Evolutionary conservation across 1,140 invertebrate species (phyloP).

Genomic region (Drosophila watanabei): DNA sequence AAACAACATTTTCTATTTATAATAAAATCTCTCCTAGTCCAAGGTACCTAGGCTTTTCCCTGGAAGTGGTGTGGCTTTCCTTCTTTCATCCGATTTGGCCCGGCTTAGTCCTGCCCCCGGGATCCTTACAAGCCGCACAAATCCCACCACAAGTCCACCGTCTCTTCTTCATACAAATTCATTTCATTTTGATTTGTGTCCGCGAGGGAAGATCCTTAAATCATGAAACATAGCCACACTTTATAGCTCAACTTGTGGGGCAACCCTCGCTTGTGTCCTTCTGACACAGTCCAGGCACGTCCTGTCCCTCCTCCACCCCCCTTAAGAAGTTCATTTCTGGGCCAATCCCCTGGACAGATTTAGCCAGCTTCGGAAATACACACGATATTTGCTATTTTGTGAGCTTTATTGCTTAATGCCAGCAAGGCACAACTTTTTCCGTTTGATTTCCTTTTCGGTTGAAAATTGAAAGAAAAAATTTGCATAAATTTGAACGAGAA

Average conservation of each 20-base stretch:
- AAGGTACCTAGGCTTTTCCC: not conserved
- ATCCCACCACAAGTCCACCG: slow-evolving; percentile 13
- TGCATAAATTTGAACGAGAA: slow-evolving; percentile 37
- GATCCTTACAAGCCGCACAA: slow-evolving; percentile 38
- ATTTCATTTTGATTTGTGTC: slow-evolving; percentile 49
- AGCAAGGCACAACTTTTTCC: slow-evolving; percentile 37
- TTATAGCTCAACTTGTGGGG: not conserved
- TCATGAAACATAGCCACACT: not conserved
- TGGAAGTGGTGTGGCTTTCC: no score
- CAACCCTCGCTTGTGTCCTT: slow-evolving; percentile 9
- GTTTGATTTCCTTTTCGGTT: slow-evolving; percentile 60
- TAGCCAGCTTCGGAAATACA: slow-evolving; percentile 19
- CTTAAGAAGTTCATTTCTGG: slow-evolving; percentile 59
- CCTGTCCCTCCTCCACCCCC: slow-evolving; percentile 4
- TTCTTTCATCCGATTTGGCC: not conserved
- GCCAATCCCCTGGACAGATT: slow-evolving; percentile 46
- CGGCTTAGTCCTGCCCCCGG: slow-evolving; percentile 13
- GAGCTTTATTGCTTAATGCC: slow-evolving; percentile 58
- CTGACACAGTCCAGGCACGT: slow-evolving; percentile 61
- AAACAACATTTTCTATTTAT: not conserved
- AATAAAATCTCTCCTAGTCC: no score
- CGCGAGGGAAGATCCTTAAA: slow-evolving; percentile 12
- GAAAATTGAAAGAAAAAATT: slow-evolving; percentile 46
- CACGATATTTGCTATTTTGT: slow-evolving; percentile 60
- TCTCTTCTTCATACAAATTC: slow-evolving; percentile 19